phyloP scores from a whole-genome alignment of 2,113 vertebrate species.

The Ochotona princeps region DNA sequence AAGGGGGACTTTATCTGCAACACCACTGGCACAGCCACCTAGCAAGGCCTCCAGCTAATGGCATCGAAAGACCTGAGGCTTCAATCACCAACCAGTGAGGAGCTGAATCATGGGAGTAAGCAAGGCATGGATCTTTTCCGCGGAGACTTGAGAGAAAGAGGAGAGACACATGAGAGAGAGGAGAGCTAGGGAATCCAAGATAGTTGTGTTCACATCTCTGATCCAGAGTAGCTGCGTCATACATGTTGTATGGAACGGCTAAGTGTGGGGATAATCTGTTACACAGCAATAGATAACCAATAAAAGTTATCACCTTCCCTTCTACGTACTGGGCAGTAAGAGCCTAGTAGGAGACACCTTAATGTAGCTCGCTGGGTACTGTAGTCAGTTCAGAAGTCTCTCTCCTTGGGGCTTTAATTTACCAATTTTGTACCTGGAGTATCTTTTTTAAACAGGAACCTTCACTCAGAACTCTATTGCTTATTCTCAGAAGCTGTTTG shows the following conservation, averaged over 20 bases:
- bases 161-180: background rate
- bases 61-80: background rate
- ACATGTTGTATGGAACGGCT: background rate
- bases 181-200: background rate
- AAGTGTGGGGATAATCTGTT: constrained; percentile 19
- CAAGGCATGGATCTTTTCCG: background rate
- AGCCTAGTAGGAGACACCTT: background rate
- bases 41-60: background rate
- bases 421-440: constrained; percentile 40
- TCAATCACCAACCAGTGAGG: background rate
- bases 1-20: background rate
- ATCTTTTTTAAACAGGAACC: constrained; percentile 2
- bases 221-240: background rate
- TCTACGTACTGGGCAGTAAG: background rate
- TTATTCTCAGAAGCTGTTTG: constrained; percentile 38
- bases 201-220: background rate
- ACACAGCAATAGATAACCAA: background rate
- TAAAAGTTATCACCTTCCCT: background rate
- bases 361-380: background rate
- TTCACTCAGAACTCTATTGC: constrained; percentile 15
- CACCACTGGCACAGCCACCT: background rate
- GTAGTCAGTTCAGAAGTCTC: background rate
- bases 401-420: background rate
- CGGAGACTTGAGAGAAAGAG: background rate
- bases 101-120: background rate